Percentiles rank a stretch among this genome's conserved stretches.
Evolutionary conservation across 2,797 vertebrate genomes (phyloP).

Genomic region (Hyperoplus lanceolatus): DNA sequence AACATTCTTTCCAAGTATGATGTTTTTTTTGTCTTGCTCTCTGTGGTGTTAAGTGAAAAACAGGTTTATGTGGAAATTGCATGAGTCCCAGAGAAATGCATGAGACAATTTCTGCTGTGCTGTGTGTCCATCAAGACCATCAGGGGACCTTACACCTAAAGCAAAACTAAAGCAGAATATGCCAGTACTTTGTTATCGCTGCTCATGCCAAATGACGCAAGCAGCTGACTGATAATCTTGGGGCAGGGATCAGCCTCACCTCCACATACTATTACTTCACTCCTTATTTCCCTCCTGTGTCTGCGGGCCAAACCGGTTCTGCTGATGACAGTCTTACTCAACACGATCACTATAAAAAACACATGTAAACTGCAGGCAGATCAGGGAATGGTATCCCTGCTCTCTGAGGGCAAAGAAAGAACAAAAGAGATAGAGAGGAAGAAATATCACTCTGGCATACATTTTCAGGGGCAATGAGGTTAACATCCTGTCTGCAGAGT

Average conservation of each 20-base stretch:
- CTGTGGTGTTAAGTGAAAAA: background rate
- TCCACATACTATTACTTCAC: constrained; percentile 16
- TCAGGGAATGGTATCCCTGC: constrained; percentile 10
- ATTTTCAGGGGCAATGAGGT: constrained; percentile 53
- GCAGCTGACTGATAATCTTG: constrained; percentile 46
- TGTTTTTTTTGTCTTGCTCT: background rate
- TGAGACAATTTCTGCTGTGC: constrained; percentile 26
- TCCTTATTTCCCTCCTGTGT: background rate
- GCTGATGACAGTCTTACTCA: constrained; percentile 42
- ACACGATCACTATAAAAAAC: constrained; percentile 27
- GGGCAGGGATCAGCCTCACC: constrained; percentile 22
- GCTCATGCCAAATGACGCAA: constrained; percentile 45
- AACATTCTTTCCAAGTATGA: background rate
- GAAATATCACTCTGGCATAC: constrained; percentile 39
- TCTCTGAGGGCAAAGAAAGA: constrained; percentile 20
- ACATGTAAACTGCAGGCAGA: constrained; percentile 23
- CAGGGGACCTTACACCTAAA: constrained; percentile 30
- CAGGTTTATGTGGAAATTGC: constrained; percentile 34
- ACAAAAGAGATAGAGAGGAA: constrained; percentile 10
- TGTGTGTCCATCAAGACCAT: constrained; percentile 27
- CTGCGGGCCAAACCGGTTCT: constrained; percentile 46
- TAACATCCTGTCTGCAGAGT: constrained; percentile 56
- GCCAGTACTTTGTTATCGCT: constrained; percentile 19
- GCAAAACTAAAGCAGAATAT: constrained; percentile 6
- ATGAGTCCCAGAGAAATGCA: constrained; percentile 20